phyloP scores from a whole-genome alignment of 2,888 invertebrate species.

The Hemaris fuciformis region DNA sequence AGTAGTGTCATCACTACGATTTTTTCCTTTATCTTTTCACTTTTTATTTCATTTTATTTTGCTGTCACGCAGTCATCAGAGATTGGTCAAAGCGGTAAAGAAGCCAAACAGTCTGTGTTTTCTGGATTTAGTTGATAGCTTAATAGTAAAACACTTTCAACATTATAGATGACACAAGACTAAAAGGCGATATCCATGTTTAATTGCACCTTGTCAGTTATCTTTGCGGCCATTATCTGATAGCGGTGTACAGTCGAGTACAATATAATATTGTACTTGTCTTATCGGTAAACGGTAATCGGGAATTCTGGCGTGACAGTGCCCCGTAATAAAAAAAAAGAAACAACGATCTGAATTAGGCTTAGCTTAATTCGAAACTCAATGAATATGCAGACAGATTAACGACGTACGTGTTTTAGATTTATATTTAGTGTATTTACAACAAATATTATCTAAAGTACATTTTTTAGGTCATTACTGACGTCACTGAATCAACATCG shows the following conservation, averaged over 20 bases:
- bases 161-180: background rate
- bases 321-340: no score
- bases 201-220: background rate
- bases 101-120: background rate
- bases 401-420: no score
- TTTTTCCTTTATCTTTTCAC: no score
- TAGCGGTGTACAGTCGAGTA: constrained; percentile 9
- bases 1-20: background rate
- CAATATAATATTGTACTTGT: background rate
- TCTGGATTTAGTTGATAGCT: background rate
- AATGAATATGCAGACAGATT: no score
- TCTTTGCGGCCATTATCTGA: background rate
- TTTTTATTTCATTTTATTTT: no score
- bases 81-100: background rate
- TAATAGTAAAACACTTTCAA: background rate
- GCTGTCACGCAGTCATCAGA: background rate
- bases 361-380: no score
- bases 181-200: background rate
- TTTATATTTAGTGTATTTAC: no score
- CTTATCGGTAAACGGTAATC: background rate
- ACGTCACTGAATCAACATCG: no score
- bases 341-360: no score
- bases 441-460: no score
- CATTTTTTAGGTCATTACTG: no score
- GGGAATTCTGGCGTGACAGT: no score